Percentiles rank a stretch among this genome's conserved stretches.
phyloP scores from a whole-genome alignment of 2,888 invertebrate genomes.

The Platycheirus albimanus region DNA sequence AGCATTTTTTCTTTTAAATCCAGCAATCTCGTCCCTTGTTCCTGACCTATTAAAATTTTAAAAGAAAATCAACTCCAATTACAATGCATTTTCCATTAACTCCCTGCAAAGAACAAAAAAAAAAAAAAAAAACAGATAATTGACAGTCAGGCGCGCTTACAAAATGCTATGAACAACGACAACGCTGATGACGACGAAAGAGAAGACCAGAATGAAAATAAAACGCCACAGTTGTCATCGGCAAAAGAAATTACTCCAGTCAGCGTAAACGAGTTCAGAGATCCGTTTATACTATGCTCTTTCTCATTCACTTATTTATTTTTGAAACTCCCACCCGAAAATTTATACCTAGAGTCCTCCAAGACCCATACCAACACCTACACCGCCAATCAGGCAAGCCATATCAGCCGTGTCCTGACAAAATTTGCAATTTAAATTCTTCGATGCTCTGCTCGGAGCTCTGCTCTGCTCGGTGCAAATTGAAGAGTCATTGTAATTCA shows the following conservation, averaged over 20 bases:
- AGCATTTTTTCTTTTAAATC: neutral
- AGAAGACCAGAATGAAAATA: constrained; percentile 4
- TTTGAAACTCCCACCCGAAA: constrained; percentile 19
- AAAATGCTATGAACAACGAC: too few species aligned
- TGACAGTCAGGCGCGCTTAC: constrained; percentile 43
- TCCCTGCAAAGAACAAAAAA: too few species aligned
- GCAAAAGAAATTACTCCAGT: constrained; percentile 51
- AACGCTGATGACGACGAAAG: neutral
- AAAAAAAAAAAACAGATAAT: constrained; percentile 40
- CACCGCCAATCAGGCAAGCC: too few species aligned
- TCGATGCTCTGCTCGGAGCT: constrained; percentile 48
- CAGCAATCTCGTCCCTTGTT: neutral
- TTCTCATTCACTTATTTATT: constrained; percentile 62
- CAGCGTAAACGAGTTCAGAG: constrained; percentile 64
- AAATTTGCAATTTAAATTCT: constrained; percentile 74
- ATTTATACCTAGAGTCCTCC: too few species aligned
- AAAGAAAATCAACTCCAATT: constrained; percentile 45
- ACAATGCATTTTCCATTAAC: constrained; percentile 44
- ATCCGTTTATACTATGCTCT: neutral
- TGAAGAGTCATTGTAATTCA: constrained; percentile 73
- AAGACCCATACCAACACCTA: neutral
- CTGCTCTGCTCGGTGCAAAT: constrained; percentile 57
- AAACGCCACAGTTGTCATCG: constrained; percentile 64
- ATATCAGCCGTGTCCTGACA: constrained; percentile 12
- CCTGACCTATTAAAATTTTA: constrained; percentile 8